These are phyloP conservation scores for Motacilla alba DNA, from an alignment of 2,113 vertebrate genomes.

Conservation along the genomic window DNA sequence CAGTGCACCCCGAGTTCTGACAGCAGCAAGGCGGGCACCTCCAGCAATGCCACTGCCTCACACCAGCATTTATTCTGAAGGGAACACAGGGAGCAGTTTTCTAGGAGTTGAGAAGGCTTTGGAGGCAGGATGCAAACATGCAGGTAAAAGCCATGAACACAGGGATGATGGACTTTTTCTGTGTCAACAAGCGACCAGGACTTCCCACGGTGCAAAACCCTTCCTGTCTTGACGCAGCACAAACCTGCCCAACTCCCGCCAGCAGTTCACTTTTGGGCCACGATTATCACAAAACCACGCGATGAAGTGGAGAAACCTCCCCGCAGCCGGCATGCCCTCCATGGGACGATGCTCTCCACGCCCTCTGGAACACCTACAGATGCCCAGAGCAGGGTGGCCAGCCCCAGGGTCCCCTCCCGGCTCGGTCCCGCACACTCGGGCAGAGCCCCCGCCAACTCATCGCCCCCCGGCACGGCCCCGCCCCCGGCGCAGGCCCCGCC, in stretches of 20 bases:
- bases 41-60: accelerated
- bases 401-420: accelerated
- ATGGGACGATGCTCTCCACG: not conserved
- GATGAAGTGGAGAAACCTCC: not conserved
- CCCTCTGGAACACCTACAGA: not conserved
- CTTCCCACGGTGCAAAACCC: not conserved
- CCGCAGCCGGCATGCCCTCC: not conserved
- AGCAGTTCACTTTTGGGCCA: not conserved
- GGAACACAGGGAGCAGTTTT: not conserved
- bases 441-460: not conserved
- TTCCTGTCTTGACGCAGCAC: not conserved
- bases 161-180: not conserved
- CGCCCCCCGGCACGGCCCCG: too few relatives aligned
- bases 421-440: not conserved
- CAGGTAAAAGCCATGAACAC: not conserved
- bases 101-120: not conserved
- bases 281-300: accelerated
- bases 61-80: accelerated
- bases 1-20: accelerated
- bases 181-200: not conserved
- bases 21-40: not conserved
- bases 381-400: not conserved
- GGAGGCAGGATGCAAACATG: not conserved
- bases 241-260: not conserved
- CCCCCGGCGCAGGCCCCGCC: not conserved